Conservation (phyloP, 2,888 invertebrate genomes). For the Leptarthrus brevirostris region DNA sequence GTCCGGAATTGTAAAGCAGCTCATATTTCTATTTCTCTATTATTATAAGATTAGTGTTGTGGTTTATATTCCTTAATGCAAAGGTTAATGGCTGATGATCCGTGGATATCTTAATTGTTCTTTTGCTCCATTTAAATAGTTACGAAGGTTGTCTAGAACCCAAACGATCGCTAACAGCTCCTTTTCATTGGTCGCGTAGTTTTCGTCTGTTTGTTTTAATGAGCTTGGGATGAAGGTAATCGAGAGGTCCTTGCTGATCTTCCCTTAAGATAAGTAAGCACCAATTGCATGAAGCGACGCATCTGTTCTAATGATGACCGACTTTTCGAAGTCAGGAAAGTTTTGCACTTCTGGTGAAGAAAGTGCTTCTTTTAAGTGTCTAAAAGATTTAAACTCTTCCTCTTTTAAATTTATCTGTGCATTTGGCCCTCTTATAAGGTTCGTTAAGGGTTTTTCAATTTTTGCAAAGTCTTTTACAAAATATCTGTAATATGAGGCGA, state of each 20-base stretch:
- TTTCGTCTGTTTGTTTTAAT: conserved; percentile 50
- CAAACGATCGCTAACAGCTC: conserved; percentile 51
- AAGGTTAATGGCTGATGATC: conserved; percentile 53
- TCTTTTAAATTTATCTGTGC: conserved; percentile 12
- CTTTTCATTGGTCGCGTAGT: conserved; percentile 52
- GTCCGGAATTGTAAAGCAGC: conserved; percentile 52
- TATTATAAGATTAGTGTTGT: conserved; percentile 50
- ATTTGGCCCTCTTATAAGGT: conserved; percentile 48
- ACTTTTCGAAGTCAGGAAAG: conserved; percentile 9
- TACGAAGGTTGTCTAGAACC: conserved; percentile 49
- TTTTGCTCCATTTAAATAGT: conserved; percentile 53
- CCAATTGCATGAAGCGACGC: conserved; percentile 30
- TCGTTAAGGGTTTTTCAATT: conserved; percentile 53
- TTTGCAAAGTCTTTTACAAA: conserved; percentile 53
- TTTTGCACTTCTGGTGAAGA: background rate
- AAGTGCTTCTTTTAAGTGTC: background rate
- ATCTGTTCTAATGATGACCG: conserved; percentile 28
- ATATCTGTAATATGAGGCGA: conserved; percentile 51
- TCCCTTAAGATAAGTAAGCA: background rate
- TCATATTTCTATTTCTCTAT: conserved; percentile 53
- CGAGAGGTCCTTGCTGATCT: background rate
- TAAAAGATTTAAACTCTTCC: background rate
- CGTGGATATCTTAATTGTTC: conserved; percentile 51
- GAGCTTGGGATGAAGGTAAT: conserved; percentile 32
- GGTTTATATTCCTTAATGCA: conserved; percentile 28